Evolutionary conservation across 2,797 vertebrate genomes (phyloP).

Genomic region (Glyptemys insculpta): DNA sequence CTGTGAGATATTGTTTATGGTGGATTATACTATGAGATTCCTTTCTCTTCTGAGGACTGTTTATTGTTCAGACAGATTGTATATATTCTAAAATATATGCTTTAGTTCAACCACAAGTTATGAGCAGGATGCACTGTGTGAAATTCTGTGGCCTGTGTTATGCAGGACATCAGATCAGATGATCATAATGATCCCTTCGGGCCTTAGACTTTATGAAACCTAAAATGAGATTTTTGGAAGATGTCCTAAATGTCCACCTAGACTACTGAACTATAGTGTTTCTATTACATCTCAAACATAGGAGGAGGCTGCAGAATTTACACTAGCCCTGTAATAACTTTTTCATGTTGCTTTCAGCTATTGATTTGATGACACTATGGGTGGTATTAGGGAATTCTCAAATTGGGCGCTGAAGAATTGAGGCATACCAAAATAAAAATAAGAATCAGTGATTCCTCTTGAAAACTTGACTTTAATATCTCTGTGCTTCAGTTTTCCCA

Average conservation of each 20-base stretch:
- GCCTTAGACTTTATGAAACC: not conserved
- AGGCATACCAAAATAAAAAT: constrained; percentile 36
- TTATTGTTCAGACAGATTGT: not conserved
- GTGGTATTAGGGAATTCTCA: not conserved
- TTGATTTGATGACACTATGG: not conserved
- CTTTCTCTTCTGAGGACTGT: not conserved
- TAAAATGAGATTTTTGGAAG: not conserved
- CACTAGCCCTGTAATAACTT: constrained; percentile 29
- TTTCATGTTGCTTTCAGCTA: not conserved
- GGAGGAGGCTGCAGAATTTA: not conserved
- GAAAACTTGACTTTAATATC: constrained; percentile 41
- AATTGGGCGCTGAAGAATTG: not conserved
- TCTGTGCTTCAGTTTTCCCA: constrained; percentile 47
- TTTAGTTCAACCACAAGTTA: not conserved
- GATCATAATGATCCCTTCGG: not conserved
- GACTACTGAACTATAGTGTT: not conserved
- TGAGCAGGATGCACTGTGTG: not conserved
- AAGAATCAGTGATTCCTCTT: constrained; percentile 8
- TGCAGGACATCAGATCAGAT: not conserved
- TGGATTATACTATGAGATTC: rapidly evolving
- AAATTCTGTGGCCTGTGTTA: not conserved
- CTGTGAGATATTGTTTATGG: not conserved
- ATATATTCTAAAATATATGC: not conserved
- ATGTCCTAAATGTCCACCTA: not conserved
- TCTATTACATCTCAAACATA: not conserved